Base-by-base conservation (phyloP, 2,888 invertebrate genomes). In the Hydriomena furcata region DNA sequence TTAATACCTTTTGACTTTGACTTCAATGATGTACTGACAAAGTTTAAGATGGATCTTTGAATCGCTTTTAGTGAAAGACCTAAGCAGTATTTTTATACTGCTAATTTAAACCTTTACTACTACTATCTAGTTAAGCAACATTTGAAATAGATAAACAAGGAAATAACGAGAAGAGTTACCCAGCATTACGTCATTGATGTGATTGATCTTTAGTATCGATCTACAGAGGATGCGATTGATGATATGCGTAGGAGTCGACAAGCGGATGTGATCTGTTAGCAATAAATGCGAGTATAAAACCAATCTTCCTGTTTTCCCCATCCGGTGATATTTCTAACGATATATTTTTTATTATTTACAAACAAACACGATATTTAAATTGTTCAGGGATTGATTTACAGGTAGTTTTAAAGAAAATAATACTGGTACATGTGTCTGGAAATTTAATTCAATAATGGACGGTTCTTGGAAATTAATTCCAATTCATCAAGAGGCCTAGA, bases 211-310 rank as follows among this genome's bases (percentile, higher is more conserved):
- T 42, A 31, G 10, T 27, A 24, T 50, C 37, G 31, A 38, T 55
- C 23, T 20, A 27, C 13, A 23, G 25, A 41, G 47, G 51, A 55
- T 41, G 40, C 17, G 43, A 21, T 25, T 31, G 49, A 46, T 36
- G 45, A 13, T 17, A 49, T 38, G 56, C 53, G 58, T 59, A 51
- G 60, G 57, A 35, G 53, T 44, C 41, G 45, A 53, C 40, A 10
- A 23, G 12, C 63, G 60, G 63, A 66, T 55, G 57, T 53, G 56
- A 60, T 62, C 36, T 55, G 56, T 53, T 55, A 47, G 40, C 51
- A 55, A 61, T 61, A 63, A 65, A 61, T 47, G 40, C 30, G 45
- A 49, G 31, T 37, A 53, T 60, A 49, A 49, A 60, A 58, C 50
- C 38, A 49, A 49, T 40, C 31, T 42, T 42, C 31, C 31, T n/a